phyloP scores from a whole-genome alignment of 2,113 vertebrate species.

The Monopterus albus region DNA sequence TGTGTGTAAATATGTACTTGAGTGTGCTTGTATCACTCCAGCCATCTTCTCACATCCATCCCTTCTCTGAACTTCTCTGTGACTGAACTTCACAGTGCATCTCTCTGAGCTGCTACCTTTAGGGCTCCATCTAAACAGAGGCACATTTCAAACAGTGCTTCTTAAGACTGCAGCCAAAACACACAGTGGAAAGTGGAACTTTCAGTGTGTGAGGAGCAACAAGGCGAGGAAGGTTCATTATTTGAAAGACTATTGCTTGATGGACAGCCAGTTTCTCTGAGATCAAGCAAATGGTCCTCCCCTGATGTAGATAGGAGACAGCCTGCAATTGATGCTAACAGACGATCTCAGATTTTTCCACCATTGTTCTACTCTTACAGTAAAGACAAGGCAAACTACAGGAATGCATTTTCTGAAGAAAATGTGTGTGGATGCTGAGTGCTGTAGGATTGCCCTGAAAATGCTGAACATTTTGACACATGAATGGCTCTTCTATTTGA shows the following conservation, averaged over 20 bases:
- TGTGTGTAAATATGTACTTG: constrained; percentile 2
- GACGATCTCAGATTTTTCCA: neutral
- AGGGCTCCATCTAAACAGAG: constrained; percentile 47
- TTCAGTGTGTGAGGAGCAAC: neutral
- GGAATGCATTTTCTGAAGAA: too few relatives aligned
- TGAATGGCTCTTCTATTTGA: too few relatives aligned
- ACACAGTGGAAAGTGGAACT: constrained; percentile 8
- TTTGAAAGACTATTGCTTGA: constrained; percentile 3
- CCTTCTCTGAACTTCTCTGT: constrained; percentile 36
- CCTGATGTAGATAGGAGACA: constrained; percentile 7
- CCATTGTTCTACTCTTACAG: neutral
- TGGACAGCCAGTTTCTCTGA: neutral
- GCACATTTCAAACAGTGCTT: constrained; percentile 39
- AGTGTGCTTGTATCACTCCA: constrained; percentile 49
- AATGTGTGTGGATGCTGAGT: too few relatives aligned
- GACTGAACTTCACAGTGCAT: constrained; percentile 57
- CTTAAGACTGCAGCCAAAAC: constrained; percentile 35
- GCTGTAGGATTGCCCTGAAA: too few relatives aligned
- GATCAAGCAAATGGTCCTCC: neutral
- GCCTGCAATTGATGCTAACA: neutral
- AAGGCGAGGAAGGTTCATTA: neutral
- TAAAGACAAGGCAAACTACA: neutral
- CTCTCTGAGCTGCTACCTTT: constrained; percentile 26
- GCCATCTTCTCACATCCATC: constrained; percentile 69
- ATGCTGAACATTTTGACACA: too few relatives aligned